phyloP scores from a whole-genome alignment of 2,888 invertebrate species.

The Scotopteryx bipunctaria region DNA sequence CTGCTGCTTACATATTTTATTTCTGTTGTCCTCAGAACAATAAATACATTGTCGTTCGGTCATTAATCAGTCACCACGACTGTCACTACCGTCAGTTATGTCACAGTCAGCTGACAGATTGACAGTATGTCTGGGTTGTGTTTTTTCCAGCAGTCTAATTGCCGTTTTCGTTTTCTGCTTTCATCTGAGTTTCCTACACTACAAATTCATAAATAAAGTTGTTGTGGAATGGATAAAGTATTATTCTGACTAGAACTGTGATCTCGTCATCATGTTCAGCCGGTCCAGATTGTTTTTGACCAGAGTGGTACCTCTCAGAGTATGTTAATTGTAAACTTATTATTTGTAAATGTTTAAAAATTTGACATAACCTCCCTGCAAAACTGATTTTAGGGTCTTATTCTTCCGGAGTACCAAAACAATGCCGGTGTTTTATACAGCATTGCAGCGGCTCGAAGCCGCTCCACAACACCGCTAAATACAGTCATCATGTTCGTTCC shows the following conservation, averaged over 20 bases:
- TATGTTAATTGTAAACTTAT: conserved; percentile 14
- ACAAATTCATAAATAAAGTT: neutral
- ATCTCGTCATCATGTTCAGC: conserved; percentile 67
- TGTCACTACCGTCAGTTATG: no score
- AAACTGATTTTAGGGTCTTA: conserved; percentile 60
- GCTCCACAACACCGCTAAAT: conserved; percentile 91
- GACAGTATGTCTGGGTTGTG: no score
- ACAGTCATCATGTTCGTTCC: conserved; percentile 98
- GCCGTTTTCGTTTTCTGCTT: neutral
- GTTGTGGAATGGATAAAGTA: conserved; percentile 45
- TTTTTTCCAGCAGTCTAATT: neutral
- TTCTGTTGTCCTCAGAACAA: no score
- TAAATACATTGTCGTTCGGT: no score
- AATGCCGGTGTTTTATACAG: conserved; percentile 65
- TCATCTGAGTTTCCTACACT: no score
- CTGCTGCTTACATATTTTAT: no score
- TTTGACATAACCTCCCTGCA: conserved; percentile 45
- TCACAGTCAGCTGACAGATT: no score
- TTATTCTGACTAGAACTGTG: conserved; percentile 25
- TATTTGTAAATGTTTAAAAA: conserved; percentile 5
- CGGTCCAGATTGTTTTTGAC: conserved; percentile 69
- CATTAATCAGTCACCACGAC: no score
- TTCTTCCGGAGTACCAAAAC: conserved; percentile 68
- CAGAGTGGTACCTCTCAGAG: conserved; percentile 54
- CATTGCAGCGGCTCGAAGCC: conserved; percentile 62